phyloP scores from a whole-genome alignment of 2,797 vertebrate species.

The Danio albolineatus region DNA sequence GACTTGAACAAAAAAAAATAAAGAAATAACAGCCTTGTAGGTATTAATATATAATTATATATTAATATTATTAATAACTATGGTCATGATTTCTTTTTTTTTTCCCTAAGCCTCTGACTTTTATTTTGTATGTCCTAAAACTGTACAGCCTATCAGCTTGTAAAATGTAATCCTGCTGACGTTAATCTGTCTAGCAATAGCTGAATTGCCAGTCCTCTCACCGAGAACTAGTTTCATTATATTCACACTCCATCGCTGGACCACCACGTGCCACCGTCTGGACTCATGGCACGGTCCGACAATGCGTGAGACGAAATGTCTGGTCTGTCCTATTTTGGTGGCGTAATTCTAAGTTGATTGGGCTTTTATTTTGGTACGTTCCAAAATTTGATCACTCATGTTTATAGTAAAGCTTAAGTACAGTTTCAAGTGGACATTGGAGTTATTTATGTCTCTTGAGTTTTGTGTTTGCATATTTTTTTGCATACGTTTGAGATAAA shows the following conservation, averaged over 20 bases:
- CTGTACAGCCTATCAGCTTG: constrained; percentile 79
- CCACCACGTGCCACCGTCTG: constrained; percentile 51
- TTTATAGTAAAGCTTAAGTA: constrained; percentile 82
- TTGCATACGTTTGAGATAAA: neutral
- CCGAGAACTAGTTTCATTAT: constrained; percentile 46
- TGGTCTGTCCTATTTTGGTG: constrained; percentile 64
- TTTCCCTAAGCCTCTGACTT: constrained; percentile 70
- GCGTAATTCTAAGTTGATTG: constrained; percentile 67
- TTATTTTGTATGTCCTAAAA: constrained; percentile 76
- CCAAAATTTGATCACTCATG: constrained; percentile 77
- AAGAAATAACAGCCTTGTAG: constrained; percentile 79
- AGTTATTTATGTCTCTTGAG: constrained; percentile 44
- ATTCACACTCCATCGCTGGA: constrained; percentile 62
- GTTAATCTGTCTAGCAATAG: constrained; percentile 71
- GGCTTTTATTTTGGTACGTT: constrained; percentile 75
- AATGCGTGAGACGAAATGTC: constrained; percentile 57
- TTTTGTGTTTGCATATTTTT: neutral
- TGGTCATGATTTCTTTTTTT: constrained; percentile 66
- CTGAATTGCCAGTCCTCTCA: constrained; percentile 66
- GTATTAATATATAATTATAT: constrained; percentile 82
- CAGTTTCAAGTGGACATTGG: constrained; percentile 74
- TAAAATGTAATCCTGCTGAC: constrained; percentile 72
- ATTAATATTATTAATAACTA: constrained; percentile 79
- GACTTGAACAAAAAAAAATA: constrained; percentile 71
- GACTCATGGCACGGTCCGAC: constrained; percentile 8